Conservation (phyloP, 30 jellyfish, hydroid and myxozoan genomes). For the Aurelia aurita complex sp. Pacific region DNA sequence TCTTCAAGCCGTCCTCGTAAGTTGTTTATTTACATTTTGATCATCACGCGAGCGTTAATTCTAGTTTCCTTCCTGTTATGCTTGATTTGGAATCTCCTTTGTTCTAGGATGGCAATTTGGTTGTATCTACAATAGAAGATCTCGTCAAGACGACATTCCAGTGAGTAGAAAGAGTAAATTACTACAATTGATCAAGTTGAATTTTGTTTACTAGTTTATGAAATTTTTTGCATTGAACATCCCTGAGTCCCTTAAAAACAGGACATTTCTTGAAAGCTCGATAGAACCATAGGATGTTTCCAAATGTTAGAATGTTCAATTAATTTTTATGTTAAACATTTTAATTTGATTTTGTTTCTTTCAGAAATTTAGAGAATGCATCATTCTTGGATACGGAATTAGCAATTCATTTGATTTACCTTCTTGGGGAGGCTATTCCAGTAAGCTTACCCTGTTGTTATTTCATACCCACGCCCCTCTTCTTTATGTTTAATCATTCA, state of each 20-base stretch:
- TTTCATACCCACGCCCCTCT: too few relatives aligned
- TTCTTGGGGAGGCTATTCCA: constrained; percentile 95
- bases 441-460: constrained; percentile 37
- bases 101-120: constrained; percentile 74
- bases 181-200: too few relatives aligned
- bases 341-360: not conserved
- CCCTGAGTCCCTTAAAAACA: too few relatives aligned
- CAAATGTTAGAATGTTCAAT: not conserved
- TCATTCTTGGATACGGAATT: constrained; percentile 81
- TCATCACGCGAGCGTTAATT: not conserved
- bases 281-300: not conserved
- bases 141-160: constrained; percentile 53
- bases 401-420: constrained; percentile 74
- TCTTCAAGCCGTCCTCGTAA: not conserved
- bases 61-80: not conserved
- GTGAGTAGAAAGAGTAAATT: constrained; percentile 19
- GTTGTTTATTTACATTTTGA: not conserved
- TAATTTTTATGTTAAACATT: not conserved
- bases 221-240: too few relatives aligned
- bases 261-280: too few relatives aligned
- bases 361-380: constrained; percentile 70
- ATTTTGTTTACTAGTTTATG: too few relatives aligned
- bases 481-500: too few relatives aligned
- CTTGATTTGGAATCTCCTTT: not conserved
- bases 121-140: constrained; percentile 58